Percentiles rank a stretch among this genome's conserved stretches.
Evolutionary conservation across 64 coral and sea anemone genomes (phyloP).

Genomic region (Pocillopora verrucosa): DNA sequence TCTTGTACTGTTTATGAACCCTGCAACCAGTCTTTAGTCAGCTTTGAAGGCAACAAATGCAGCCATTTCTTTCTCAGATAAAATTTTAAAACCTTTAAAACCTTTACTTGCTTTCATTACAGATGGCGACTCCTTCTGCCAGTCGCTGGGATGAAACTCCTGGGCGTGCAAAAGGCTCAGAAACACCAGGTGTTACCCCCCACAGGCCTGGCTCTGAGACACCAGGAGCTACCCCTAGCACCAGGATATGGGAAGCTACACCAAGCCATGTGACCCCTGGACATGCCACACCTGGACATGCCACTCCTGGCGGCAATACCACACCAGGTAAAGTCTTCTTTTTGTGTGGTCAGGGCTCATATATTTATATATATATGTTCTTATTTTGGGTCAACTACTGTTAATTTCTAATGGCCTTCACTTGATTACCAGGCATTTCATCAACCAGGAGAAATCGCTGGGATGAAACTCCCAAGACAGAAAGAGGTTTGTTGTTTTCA

Average conservation of each 20-base stretch:
- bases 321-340: conserved; percentile 31
- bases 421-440: conserved; percentile 55
- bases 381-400: not conserved
- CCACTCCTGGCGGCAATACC: conserved; percentile 53
- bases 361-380: not conserved
- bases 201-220: conserved; percentile 95
- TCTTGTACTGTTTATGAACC: too few relatives aligned
- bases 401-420: not conserved
- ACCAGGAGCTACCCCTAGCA: conserved; percentile 92
- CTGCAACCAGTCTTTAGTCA: too few relatives aligned
- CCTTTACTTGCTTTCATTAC: too few relatives aligned
- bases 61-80: too few relatives aligned
- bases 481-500: conserved; percentile 63
- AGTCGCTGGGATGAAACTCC: conserved; percentile 99
- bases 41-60: too few relatives aligned
- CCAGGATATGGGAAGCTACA: conserved; percentile 96
- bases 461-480: conserved; percentile 99
- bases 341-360: not conserved
- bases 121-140: conserved; percentile 85
- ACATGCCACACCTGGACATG: conserved; percentile 78
- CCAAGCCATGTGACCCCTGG: conserved; percentile 94
- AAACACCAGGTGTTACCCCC: conserved; percentile 94
- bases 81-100: too few relatives aligned
- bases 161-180: conserved; percentile 87
- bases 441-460: conserved; percentile 93